Conservation (phyloP, 2,797 vertebrate genomes). For the Lophura swinhoii region DNA sequence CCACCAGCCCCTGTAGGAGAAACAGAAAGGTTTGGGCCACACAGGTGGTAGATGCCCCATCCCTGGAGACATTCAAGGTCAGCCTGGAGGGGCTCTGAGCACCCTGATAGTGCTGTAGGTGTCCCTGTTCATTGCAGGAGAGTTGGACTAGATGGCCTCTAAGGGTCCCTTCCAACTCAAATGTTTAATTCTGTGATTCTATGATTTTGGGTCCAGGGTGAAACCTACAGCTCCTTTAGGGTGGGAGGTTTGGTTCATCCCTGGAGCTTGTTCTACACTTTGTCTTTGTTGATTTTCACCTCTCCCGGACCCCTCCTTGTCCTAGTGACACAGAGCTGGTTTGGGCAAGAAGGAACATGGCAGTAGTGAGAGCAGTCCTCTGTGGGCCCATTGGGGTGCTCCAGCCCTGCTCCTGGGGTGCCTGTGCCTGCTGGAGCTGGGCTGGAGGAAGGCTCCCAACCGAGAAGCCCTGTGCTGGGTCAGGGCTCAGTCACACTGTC, state of each 20-base stretch:
- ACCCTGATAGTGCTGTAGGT: no score
- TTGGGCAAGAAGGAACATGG: accelerated
- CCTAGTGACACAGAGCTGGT: background rate
- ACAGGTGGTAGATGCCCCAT: no score
- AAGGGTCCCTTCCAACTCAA: no score
- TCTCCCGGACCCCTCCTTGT: background rate
- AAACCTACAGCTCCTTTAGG: background rate
- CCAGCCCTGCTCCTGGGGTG: background rate
- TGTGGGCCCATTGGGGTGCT: background rate
- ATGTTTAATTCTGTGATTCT: no score
- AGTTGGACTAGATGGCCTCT: no score
- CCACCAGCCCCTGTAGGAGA: background rate
- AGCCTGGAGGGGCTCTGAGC: no score
- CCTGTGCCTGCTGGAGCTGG: background rate
- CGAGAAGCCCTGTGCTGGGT: background rate
- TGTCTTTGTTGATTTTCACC: background rate
- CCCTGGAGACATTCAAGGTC: no score
- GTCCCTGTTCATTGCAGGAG: no score
- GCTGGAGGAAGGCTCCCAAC: background rate
- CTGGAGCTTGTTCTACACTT: background rate
- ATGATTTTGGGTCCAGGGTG: background rate
- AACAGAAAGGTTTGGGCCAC: background rate
- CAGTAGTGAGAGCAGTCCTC: background rate
- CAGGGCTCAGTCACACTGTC: background rate
- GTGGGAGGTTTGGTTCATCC: background rate